Conservation (phyloP, 2,113 vertebrate genomes). For the Podarcis muralis region DNA sequence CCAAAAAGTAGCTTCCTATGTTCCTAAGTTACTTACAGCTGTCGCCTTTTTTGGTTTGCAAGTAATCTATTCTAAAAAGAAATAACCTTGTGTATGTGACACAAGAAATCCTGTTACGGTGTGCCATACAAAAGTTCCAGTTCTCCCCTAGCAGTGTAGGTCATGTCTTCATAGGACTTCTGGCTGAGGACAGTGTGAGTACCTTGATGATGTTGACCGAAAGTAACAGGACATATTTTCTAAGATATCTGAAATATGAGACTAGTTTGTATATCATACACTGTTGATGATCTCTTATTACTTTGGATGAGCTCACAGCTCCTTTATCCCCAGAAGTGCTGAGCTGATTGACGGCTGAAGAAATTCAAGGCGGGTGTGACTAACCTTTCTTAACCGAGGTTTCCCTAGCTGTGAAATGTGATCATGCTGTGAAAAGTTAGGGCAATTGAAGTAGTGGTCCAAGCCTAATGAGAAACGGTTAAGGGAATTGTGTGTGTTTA, state of each 20-base stretch:
- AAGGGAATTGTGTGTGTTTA: no score
- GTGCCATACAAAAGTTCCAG: not conserved
- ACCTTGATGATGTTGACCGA: not conserved
- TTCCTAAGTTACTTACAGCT: not conserved
- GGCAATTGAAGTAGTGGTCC: not conserved
- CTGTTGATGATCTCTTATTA: not conserved
- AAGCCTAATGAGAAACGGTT: not conserved
- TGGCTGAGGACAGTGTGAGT: not conserved
- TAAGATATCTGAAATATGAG: not conserved
- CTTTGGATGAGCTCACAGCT: not conserved
- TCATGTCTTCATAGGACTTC: not conserved
- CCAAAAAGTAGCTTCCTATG: not conserved
- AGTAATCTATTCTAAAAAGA: not conserved
- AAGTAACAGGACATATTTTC: not conserved
- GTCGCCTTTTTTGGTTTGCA: not conserved
- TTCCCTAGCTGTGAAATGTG: not conserved
- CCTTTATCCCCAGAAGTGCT: not conserved
- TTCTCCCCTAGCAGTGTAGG: not conserved
- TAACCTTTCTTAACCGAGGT: not conserved
- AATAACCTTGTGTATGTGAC: not conserved
- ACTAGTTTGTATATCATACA: rapidly evolving
- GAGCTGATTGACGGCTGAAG: not conserved
- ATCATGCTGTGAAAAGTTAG: not conserved
- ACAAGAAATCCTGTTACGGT: not conserved
- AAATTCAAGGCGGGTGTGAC: conserved; percentile 10